These are phyloP conservation scores for Cryptoblepharus egeriae DNA, from an alignment of 2,797 vertebrate species.

Conservation along the genomic window DNA sequence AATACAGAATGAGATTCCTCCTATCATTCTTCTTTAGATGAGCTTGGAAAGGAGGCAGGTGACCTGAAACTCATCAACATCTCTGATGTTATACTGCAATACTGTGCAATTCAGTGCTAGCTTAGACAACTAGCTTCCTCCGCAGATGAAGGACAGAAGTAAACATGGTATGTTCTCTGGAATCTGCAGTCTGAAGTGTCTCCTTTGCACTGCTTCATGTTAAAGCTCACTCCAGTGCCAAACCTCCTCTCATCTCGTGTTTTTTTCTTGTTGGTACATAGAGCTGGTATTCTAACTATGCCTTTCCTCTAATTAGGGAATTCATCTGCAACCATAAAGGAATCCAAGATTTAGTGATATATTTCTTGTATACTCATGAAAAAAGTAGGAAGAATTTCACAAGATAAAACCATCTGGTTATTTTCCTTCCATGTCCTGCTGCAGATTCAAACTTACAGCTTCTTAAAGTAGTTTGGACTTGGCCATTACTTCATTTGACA, in stretches of 20 bases:
- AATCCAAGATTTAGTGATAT: neutral
- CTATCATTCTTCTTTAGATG: neutral
- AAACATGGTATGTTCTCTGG: neutral
- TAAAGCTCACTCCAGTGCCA: neutral
- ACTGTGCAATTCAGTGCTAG: neutral
- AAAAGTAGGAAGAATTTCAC: rapidly evolving
- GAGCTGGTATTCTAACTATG: neutral
- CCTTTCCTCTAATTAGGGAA: neutral
- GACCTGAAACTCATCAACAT: neutral
- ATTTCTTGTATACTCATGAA: rapidly evolving
- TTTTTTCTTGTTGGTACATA: neutral
- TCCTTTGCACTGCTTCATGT: neutral
- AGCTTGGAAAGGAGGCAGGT: neutral
- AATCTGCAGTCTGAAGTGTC: neutral
- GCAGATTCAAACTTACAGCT: neutral
- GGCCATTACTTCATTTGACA: neutral
- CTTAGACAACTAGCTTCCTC: neutral
- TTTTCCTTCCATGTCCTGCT: neutral
- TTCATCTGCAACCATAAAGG: neutral
- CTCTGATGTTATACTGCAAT: too few relatives aligned
- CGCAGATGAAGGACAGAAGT: too few relatives aligned
- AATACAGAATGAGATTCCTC: neutral
- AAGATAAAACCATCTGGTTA: neutral
- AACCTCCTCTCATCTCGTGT: neutral
- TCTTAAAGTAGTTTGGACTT: rapidly evolving